Evolutionary conservation across 2,113 vertebrate genomes (phyloP), one percentile per base, ranked within the genome.

Genomic region (Apteryx mantelli): DNA sequence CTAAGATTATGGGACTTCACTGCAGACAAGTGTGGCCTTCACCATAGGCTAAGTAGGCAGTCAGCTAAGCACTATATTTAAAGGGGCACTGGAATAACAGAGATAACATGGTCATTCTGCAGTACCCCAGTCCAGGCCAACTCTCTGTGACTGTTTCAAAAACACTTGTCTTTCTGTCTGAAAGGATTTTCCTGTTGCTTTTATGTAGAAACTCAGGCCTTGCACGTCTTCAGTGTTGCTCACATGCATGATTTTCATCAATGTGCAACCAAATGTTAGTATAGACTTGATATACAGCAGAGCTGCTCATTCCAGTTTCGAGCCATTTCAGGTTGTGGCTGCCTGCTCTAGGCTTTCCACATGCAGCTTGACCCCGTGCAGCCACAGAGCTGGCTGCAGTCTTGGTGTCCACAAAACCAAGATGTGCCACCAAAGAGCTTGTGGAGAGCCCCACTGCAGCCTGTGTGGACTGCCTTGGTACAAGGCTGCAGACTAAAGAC

Each of bases 1-100:
- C 95, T 75, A 97, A 95, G 93, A 97, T 97, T 97, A 97, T 96
- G 94, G 89, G 93, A 96, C 95, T 96, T 92, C 94, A 88, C 82
- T 0, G 58, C 82, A 88, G 95, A 97, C 95, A 96, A 97, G 93
- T 56, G 91, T 95, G 96, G 97, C 96, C 96, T 96, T 96, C 95
- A 97, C 93, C 53, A 56, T 94, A 93, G 97, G 93, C 96, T 97
- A 97, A 97, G 91, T 68, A 97, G 95, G 93, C 89, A 97, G 96
- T 97, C 96, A 96, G 95, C 96, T 96, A 92, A 78, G 89, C 79
- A 68, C 94, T 96, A 90, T 96, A 96, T 97, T 97, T 96, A 96
- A 97, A 94, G 94, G 94, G 93, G 48, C 56, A 32, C 82, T 92
- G 89, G 89, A 86, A 94, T 91, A 96, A 93, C 91, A 90, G 79